phyloP scores from a whole-genome alignment of 2,888 invertebrate genomes.

The Smittia aterrima region DNA sequence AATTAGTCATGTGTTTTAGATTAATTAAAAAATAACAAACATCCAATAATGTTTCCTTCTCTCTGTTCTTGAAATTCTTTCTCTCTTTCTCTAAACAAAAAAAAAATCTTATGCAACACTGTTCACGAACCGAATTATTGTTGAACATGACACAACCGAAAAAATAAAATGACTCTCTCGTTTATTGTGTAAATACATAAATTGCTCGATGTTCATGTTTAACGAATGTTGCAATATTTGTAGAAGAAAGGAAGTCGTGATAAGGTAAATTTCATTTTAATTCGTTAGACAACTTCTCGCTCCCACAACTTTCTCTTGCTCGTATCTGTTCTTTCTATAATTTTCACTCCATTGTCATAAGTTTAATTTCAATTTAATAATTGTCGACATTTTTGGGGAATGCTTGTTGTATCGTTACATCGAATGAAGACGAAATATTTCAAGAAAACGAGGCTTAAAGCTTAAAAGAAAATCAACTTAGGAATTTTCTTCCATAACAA shows the following conservation, averaged over 20 bases:
- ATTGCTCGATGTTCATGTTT: background rate
- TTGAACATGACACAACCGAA: background rate
- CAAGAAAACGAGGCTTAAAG: too few species aligned
- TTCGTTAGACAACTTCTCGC: background rate
- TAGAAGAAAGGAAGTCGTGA: slow-evolving; percentile 77
- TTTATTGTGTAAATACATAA: slow-evolving; percentile 6
- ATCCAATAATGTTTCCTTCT: background rate
- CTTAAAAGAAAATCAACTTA: too few species aligned
- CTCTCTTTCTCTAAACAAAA: background rate
- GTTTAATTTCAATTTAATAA: too few species aligned
- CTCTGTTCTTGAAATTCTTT: background rate
- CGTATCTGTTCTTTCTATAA: background rate
- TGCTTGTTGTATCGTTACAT: too few species aligned
- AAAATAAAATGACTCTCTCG: too few species aligned
- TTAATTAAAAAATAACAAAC: background rate
- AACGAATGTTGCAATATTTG: slow-evolving; percentile 12
- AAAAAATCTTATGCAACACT: too few species aligned
- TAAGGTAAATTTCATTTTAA: slow-evolving; percentile 62
- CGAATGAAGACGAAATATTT: too few species aligned
- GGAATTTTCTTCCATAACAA: too few species aligned
- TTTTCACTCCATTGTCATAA: too few species aligned
- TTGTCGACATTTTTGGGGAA: too few species aligned
- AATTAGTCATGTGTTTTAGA: background rate
- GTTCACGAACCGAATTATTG: background rate
- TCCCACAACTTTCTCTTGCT: background rate